A percentile compares a stretch with the other conserved stretches of the same genome.
Conservation (phyloP, 2,888 invertebrate species). For the Sphinx pinastri region DNA sequence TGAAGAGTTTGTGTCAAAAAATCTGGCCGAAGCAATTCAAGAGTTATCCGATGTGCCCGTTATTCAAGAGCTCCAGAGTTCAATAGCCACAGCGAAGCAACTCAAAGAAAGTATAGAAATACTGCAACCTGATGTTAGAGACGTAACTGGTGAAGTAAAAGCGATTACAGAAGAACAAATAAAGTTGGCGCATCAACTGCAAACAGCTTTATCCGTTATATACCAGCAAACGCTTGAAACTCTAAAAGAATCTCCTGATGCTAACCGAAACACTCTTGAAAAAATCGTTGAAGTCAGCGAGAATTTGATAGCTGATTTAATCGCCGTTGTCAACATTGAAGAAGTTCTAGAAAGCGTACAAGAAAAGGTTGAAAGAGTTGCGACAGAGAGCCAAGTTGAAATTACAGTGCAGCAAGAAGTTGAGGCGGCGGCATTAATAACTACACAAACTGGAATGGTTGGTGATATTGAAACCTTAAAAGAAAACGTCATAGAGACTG, state of each 20-base stretch:
- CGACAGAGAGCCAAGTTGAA: background rate
- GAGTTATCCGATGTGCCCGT: slow-evolving; percentile 43
- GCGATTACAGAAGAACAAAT: slow-evolving; percentile 38
- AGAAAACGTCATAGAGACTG: background rate
- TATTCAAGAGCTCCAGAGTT: slow-evolving; percentile 44
- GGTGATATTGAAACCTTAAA: background rate
- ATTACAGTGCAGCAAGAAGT: background rate
- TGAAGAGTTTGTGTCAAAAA: slow-evolving; percentile 52
- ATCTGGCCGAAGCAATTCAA: slow-evolving; percentile 44
- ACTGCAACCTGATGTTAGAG: slow-evolving; percentile 29
- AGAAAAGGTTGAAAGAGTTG: background rate
- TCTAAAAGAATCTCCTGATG: slow-evolving; percentile 31
- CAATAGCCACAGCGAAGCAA: slow-evolving; percentile 50
- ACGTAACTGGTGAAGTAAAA: slow-evolving; percentile 15
- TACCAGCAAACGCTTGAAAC: slow-evolving; percentile 40
- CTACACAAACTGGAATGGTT: background rate
- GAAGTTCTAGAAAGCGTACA: slow-evolving; percentile 19
- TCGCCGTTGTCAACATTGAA: slow-evolving; percentile 15
- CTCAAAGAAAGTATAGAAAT: slow-evolving; percentile 46
- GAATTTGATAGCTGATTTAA: slow-evolving; percentile 40
- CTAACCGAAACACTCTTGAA: slow-evolving; percentile 37
- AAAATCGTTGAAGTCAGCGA: slow-evolving; percentile 40
- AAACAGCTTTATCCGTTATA: slow-evolving; percentile 40
- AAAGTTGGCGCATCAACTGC: slow-evolving; percentile 42
- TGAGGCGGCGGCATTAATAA: background rate